Evolutionary conservation across 2,113 vertebrate genomes (phyloP), one percentile per base, ranked within the genome.

Genomic region (Oenanthe melanoleuca): DNA sequence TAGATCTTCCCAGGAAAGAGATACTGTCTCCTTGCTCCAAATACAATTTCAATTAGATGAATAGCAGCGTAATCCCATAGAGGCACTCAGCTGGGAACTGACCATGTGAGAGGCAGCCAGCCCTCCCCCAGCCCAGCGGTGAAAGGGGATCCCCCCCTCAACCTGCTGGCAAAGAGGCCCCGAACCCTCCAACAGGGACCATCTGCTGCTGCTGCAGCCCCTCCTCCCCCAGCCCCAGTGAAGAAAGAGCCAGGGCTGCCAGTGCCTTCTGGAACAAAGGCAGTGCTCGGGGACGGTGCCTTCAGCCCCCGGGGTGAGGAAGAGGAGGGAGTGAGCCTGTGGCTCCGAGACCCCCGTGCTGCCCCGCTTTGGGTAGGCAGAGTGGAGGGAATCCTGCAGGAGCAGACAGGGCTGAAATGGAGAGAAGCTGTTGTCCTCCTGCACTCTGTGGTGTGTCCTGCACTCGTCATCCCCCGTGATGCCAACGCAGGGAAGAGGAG

Each of bases 61-160:
- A 97, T 88, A 70, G 95, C 94, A 33, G 89, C 56, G 2, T 95
- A 93, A 96, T 92, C 94, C 94, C 75, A 93, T 83, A 92, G 77
- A 97, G 85, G 81, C n/a, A 0, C 94, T 96, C 95, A 82, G 85
- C 95, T 96, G 96, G 94, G 93, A 95, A 65, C 78, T 87, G 91
- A 49, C 91, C 74, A 38, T 87, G 89, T 61, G 81, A 94, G 93
- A 79, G 61, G 93, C 91, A 81, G 80, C 2, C 6, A 80, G 63
- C 82, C 92, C 93, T 94, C 88, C 90, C 88, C 92, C 92, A 69
- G 55, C 70, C 11, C 1, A 38, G 90, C 3, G 2, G 42, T 90
- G 80, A 95, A 95, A 96, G 63, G 84, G 94, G 78, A 87, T 40
- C 60, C 55, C 73, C 81, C 65, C 66, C 84, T 25, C 88, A 77